phyloP scores from a whole-genome alignment of 2,888 invertebrate species.

The Lycaena phlaeas region DNA sequence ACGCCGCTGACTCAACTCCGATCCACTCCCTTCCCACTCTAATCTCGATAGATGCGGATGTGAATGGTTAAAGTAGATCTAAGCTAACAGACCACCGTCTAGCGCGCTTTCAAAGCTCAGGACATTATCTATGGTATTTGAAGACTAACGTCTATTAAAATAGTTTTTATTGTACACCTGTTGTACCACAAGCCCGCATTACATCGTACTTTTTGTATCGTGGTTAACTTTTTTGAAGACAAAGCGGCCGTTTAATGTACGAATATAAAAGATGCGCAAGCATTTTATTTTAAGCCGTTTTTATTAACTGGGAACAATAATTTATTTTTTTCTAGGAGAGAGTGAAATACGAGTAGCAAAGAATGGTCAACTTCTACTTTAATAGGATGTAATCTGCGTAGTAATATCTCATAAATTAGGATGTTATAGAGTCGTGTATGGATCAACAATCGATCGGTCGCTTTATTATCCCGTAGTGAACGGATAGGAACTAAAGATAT shows the following conservation, averaged over 20 bases:
- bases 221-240: conserved; percentile 9
- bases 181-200: conserved; percentile 10
- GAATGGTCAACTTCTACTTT: too few relatives aligned
- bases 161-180: conserved; percentile 1
- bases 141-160: neutral
- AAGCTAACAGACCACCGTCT: conserved; percentile 1
- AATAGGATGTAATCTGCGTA: too few relatives aligned
- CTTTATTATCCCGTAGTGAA: too few relatives aligned
- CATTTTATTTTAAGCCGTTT: neutral
- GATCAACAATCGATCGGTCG: too few relatives aligned
- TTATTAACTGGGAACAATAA: too few relatives aligned
- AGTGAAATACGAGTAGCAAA: too few relatives aligned
- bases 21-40: conserved; percentile 58
- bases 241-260: neutral
- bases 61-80: conserved; percentile 20
- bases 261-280: neutral
- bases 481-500: too few relatives aligned
- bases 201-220: conserved; percentile 7
- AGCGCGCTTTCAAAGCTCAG: neutral
- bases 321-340: too few relatives aligned
- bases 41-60: conserved; percentile 39
- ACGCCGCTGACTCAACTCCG: conserved; percentile 62
- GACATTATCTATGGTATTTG: neutral
- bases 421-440: too few relatives aligned
- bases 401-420: too few relatives aligned